Evolutionary conservation across 2,797 vertebrate genomes (phyloP), one percentile per base, ranked within the genome.

Genomic region (Balearica regulorum): DNA sequence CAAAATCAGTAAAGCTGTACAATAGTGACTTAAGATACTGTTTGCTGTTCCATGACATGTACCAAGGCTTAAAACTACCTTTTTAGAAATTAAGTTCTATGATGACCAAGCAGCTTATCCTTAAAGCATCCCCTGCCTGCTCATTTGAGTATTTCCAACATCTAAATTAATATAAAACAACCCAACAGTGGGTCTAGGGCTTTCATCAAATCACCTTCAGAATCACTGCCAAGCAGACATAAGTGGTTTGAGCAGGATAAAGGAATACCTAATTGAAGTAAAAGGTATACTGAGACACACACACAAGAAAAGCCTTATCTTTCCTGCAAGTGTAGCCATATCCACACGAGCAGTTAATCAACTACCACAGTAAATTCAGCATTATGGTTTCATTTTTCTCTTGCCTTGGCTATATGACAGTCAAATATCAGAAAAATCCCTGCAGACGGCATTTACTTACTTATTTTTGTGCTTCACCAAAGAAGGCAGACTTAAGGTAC

Each of bases 41-140:
- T 54, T 86, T 44, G 39, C 29, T 64, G 19, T 73, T 88, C 69
- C 4, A 5, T 10, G 9, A 33, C 11, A 9, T 0, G 0, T 31
- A 62, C 14, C 19, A 73, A 61, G 33, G 31, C 55, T 91, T 83
- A 80, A 77, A 89, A 57, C 14, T 60, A 21, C 44, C 22, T 16
- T 72, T 70, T 57, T 24, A 90, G 41, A 88, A 91, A 68, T 35
- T 21, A 48, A 37, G 21, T 48, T 65, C n/a, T 69, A 18, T 35
- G 48, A 25, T 44, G 55, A 83, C 35, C 35, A 61, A 68, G 37
- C 13, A 29, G 35, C 11, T 80, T 72, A 10, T 6, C 69, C 1
- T 0, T 61, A 15, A 37, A 43, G 48, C 21, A 28, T 43, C 68
- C 53, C 25, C 29, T 73, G 18, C 43, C 29, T 83, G 37, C 39